These are phyloP conservation scores for Campoletis raptor DNA, from an alignment of 2,888 invertebrate genomes.

Conservation along the genomic window DNA sequence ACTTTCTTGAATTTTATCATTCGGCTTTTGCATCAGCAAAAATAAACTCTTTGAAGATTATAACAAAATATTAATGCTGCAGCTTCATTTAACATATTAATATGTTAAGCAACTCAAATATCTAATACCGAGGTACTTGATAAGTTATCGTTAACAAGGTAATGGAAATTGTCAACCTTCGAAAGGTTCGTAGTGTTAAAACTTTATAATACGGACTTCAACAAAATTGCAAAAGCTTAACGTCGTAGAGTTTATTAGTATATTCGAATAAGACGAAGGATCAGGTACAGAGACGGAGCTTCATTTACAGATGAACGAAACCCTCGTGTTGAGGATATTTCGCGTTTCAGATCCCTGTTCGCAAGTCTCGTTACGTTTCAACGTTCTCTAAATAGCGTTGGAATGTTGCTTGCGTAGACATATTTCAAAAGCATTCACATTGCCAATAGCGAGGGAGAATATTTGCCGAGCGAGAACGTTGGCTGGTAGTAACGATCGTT, in stretches of 20 bases:
- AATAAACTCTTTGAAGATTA: background rate
- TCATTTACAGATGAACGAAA: constrained; percentile 51
- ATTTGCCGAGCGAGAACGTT: background rate
- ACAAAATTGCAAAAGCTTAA: constrained; percentile 42
- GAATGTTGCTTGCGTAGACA: background rate
- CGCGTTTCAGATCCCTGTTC: constrained; percentile 35
- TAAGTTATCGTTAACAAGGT: background rate
- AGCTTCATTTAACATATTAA: background rate
- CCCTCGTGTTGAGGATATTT: constrained; percentile 32
- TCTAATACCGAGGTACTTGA: no score
- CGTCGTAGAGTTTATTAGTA: constrained; percentile 34
- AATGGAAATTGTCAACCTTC: background rate
- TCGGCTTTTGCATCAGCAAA: background rate
- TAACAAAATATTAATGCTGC: background rate
- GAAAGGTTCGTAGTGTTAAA: constrained; percentile 15
- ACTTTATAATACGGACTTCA: constrained; percentile 1
- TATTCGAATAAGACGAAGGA: background rate
- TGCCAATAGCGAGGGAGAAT: background rate
- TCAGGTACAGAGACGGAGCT: constrained; percentile 15
- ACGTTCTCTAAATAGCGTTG: constrained; percentile 14
- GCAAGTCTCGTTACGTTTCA: constrained; percentile 23
- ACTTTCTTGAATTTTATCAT: no score
- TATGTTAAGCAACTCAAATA: background rate
- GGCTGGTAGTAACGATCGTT: constrained; percentile 38
- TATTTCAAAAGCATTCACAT: constrained; percentile 32